Evolutionary conservation across 1,140 invertebrate species (phyloP), one percentile per base, ranked within the genome.

Genomic region (Protaetia brevitarsis): DNA sequence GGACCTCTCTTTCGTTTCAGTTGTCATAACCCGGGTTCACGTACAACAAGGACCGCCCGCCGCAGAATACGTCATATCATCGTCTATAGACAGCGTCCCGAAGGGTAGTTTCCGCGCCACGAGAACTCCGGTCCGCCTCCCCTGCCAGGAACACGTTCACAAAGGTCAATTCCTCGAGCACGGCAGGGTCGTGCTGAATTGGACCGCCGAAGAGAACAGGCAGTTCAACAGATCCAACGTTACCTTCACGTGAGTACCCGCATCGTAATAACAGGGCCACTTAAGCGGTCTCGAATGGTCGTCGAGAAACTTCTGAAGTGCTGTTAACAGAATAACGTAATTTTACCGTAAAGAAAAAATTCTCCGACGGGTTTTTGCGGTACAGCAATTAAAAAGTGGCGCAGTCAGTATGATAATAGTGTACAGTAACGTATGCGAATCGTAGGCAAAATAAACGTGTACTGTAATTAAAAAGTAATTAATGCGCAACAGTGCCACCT

Each of bases 221-320:
- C 60, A 62, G 11, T 36, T 62, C 30, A 36, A 62, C 60, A 36
- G 23, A 62, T 34, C 29, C 1, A 62, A 62, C 60, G 60, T 62
- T 11, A 62, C 60, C 19, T 62, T 62, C 30, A 62, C 60, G 60
- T 62, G 36, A 62, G 60, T 62, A 21, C 45, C n/a, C n/a, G n/a
- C n/a, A n/a, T n/a, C n/a, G n/a, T n/a, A n/a, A n/a, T n/a, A n/a
- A n/a, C n/a, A n/a, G n/a, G n/a, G n/a, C n/a, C n/a, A n/a, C n/a
- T n/a, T n/a, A n/a, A n/a, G n/a, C n/a, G n/a, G n/a, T n/a, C n/a
- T n/a, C n/a, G n/a, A n/a, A n/a, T n/a, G n/a, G n/a, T n/a, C n/a
- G n/a, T n/a, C n/a, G n/a, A n/a, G n/a, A n/a, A n/a, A n/a, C n/a
- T n/a, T n/a, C n/a, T n/a, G n/a, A n/a, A n/a, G n/a, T n/a, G n/a